A percentile compares a stretch with the other conserved stretches of the same genome.
Conservation (phyloP, 2,113 vertebrate genomes). For the Otocyon megalotis region DNA sequence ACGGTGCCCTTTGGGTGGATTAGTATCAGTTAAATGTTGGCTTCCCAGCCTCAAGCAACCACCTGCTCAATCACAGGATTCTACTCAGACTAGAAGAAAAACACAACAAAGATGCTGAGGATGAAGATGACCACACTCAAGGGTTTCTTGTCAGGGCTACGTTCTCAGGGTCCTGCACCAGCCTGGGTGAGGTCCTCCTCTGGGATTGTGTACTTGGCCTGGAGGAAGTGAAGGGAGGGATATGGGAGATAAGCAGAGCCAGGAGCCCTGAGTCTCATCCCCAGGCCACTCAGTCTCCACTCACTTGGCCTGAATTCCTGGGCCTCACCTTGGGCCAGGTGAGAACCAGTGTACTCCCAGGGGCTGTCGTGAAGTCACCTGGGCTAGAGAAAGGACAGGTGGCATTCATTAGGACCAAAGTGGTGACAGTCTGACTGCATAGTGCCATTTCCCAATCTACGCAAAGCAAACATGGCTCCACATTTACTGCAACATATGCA, state of each 20-base stretch:
- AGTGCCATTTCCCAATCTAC: neutral
- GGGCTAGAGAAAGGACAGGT: neutral
- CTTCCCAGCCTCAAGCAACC: neutral
- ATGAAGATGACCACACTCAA: neutral
- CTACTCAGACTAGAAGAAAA: neutral
- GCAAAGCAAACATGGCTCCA: neutral
- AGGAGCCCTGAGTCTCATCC: neutral
- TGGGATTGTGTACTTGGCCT: neutral
- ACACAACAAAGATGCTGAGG: neutral
- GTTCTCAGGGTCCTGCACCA: neutral
- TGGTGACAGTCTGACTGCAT: neutral
- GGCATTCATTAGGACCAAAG: neutral
- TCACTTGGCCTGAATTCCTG: neutral
- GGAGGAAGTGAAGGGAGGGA: neutral
- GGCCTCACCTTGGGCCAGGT: neutral
- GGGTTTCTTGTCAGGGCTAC: neutral
- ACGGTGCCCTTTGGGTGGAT: neutral
- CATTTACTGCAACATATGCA: neutral
- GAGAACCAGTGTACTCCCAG: neutral
- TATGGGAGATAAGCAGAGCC: neutral
- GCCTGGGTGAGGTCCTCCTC: neutral
- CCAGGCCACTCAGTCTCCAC: neutral
- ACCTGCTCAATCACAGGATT: neutral
- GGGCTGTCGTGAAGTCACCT: neutral
- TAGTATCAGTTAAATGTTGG: too few relatives aligned